Base-by-base conservation (phyloP, 2,113 vertebrate genomes). In the Amphiprion ocellaris region DNA sequence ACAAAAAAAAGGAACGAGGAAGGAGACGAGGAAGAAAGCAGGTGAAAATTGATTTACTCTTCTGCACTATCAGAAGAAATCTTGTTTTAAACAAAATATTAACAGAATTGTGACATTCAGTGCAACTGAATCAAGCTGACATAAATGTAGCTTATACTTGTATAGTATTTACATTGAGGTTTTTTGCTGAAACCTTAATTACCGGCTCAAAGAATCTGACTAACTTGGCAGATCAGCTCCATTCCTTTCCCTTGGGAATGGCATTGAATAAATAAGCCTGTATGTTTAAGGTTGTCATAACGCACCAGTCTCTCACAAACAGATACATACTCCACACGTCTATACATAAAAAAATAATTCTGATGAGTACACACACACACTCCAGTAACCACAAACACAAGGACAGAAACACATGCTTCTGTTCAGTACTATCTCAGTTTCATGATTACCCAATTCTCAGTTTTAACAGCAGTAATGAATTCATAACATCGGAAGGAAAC, bases 111-210 rank as follows among this genome's bases (percentile, higher is more conserved):
- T 62, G 39, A 58, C 52, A 33, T 14, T 19, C 21, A 52, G 30
- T 52, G 37, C 37, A 46, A 19, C 19, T 61, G 26, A 26, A 26
- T 26, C 26, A 3, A 26, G 26, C 26, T 26, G 26, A 79, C 24
- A 77, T 68, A 53, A 66, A 41, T 33, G 46, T 49, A 54, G 75
- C 46, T 81, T 61, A 76, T 70, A 81, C 41, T 56, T 75, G 17
- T 47, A 30, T 39, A 62, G 44, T 82, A 75, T 74, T 77, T 86
- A 81, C 49, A 81, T 60, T n/a, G 44, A 44, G 39, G 61, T 88
- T 87, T 58, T 88, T 58, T 88, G 85, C 87, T 89, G 82, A 89
- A 74, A 49, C 70, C 66, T 83, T 89, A 84, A 90, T 87, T 88
- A 82, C 63, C 60, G 81, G 59, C 78, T 85, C 66, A 84, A 70